A percentile compares a stretch with the other conserved stretches of the same genome.
phyloP scores from a whole-genome alignment of 2,113 vertebrate species.

The Propithecus coquereli region DNA sequence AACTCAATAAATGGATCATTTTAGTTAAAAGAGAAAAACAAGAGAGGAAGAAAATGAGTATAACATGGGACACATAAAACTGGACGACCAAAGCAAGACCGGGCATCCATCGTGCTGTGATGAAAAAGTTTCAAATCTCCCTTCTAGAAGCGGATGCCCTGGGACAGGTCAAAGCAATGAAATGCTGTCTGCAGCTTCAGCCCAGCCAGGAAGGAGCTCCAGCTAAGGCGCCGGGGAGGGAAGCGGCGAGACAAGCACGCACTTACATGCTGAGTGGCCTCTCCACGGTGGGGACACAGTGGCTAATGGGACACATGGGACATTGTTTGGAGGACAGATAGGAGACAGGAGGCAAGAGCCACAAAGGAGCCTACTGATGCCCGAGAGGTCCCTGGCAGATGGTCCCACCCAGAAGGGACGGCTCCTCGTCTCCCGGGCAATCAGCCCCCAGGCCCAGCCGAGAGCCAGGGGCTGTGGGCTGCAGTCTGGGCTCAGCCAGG shows the following conservation, averaged over 20 bases:
- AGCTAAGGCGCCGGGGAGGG: neutral
- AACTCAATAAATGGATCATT: slow-evolving; percentile 22
- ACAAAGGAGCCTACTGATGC: neutral
- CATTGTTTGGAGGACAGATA: neutral
- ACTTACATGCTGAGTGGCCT: neutral
- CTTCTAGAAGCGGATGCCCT: neutral
- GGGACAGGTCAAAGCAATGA: neutral
- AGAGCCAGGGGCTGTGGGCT: neutral
- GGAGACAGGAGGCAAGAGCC: neutral
- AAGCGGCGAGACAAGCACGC: neutral
- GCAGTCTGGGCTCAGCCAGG: no score
- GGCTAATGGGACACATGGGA: neutral
- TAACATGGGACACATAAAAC: slow-evolving; percentile 30
- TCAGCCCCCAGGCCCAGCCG: no score
- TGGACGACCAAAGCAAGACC: neutral
- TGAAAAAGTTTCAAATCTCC: neutral
- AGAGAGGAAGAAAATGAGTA: neutral
- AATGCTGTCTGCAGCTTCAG: no score
- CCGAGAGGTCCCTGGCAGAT: neutral
- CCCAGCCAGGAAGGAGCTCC: neutral
- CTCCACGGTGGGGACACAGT: neutral
- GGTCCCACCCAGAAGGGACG: neutral
- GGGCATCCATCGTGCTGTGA: neutral
- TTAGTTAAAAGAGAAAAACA: neutral
- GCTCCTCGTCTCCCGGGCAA: neutral